Evolutionary conservation across 1,140 invertebrate genomes (phyloP).

Genomic region (Dolichoris vasculosae): DNA sequence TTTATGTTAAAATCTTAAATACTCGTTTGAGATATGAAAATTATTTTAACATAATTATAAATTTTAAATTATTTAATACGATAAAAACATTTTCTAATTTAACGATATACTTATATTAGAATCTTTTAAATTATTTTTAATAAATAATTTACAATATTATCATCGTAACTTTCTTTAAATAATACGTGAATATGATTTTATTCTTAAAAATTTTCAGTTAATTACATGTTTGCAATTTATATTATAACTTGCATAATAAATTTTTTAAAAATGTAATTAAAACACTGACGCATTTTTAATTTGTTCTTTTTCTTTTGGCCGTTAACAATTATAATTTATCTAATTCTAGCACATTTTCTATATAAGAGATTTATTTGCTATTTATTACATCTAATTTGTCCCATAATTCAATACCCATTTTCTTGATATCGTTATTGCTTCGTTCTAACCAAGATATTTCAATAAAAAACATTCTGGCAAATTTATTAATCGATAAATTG

Average conservation of each 20-base stretch:
- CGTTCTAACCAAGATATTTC: not conserved
- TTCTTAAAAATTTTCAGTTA: too few relatives aligned
- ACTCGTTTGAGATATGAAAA: not conserved
- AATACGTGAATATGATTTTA: too few relatives aligned
- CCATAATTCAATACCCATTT: not conserved
- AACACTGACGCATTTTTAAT: not conserved
- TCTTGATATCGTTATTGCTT: constrained; percentile 3
- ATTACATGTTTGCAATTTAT: too few relatives aligned
- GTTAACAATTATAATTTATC: constrained; percentile 12
- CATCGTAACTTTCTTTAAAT: too few relatives aligned
- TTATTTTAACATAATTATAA: not conserved
- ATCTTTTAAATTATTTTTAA: not conserved
- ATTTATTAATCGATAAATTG: too few relatives aligned
- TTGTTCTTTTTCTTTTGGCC: not conserved
- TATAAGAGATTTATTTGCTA: not conserved
- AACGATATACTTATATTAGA: too few relatives aligned
- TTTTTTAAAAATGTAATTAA: not conserved
- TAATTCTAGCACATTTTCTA: constrained; percentile 39
- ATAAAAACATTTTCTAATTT: not conserved
- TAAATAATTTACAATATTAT: too few relatives aligned
- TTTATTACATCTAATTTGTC: not conserved
- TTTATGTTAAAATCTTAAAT: not conserved
- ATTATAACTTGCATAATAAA: too few relatives aligned
- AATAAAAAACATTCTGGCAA: not conserved
- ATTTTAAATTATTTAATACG: too few relatives aligned